phyloP scores from a whole-genome alignment of 2,888 invertebrate genomes.

The Carabus problematicus region DNA sequence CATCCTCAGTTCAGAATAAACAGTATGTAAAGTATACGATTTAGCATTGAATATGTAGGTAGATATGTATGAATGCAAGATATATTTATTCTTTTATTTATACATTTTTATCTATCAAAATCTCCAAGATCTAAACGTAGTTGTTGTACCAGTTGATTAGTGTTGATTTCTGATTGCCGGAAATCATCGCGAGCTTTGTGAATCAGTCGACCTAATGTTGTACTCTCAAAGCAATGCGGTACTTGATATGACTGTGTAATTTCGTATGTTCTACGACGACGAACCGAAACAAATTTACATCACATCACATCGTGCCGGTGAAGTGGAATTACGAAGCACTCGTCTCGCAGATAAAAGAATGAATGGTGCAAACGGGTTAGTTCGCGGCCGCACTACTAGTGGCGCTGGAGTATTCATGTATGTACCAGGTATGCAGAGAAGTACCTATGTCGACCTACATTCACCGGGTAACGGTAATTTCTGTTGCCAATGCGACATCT shows the following conservation, averaged over 20 bases:
- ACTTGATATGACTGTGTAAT: constrained; percentile 8
- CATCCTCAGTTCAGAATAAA: neutral
- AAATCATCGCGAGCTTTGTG: neutral
- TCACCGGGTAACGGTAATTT: constrained; percentile 21
- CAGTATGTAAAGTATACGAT: too few relatives aligned
- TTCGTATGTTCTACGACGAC: constrained; percentile 2
- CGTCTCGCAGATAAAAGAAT: constrained; percentile 29
- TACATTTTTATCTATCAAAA: too few relatives aligned
- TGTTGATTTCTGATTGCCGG: too few relatives aligned
- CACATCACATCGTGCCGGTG: constrained; percentile 12
- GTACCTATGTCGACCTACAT: neutral
- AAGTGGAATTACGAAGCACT: constrained; percentile 18
- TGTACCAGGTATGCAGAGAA: neutral
- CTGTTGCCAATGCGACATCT: constrained; percentile 22
- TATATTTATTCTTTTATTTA: too few relatives aligned
- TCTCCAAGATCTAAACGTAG: too few relatives aligned
- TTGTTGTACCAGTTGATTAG: too few relatives aligned
- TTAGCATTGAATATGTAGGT: too few relatives aligned
- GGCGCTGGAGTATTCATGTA: constrained; percentile 1
- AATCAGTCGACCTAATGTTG: neutral
- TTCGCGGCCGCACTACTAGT: constrained; percentile 3
- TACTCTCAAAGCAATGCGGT: constrained; percentile 11
- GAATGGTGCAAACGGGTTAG: constrained; percentile 9
- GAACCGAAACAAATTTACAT: constrained; percentile 22
- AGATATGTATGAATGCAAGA: too few relatives aligned